These are phyloP conservation scores for Galago senegalensis DNA, from an alignment of 2,797 vertebrate species.

Conservation along the genomic window DNA sequence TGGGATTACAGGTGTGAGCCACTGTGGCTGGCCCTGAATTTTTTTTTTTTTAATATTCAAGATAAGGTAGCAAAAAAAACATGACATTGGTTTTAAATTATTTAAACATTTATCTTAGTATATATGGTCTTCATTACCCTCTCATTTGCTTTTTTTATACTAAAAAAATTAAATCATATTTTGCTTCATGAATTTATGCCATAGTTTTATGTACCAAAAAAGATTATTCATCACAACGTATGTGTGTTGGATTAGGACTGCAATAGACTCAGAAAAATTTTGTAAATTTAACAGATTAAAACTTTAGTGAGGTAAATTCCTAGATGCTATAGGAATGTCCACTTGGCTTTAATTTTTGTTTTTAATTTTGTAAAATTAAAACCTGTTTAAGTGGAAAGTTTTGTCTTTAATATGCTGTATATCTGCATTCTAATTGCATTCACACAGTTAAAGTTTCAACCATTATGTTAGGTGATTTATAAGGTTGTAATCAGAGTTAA, in stretches of 20 bases:
- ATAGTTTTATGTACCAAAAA: constrained; percentile 37
- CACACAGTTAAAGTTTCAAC: not conserved
- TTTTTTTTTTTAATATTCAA: not conserved
- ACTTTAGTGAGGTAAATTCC: not conserved
- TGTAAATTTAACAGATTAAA: constrained; percentile 6
- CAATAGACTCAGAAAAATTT: not conserved
- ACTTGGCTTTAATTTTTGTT: not conserved
- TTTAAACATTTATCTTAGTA: not conserved
- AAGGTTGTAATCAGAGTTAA: not conserved
- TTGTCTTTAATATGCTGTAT: not conserved
- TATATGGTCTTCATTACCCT: not conserved
- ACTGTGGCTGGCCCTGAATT: too few species aligned
- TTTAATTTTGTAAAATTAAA: not conserved
- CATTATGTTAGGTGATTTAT: not conserved
- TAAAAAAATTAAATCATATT: not conserved
- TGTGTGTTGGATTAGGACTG: not conserved
- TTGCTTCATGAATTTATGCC: not conserved
- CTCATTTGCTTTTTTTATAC: not conserved
- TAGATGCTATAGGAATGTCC: not conserved
- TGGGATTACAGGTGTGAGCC: too few species aligned
- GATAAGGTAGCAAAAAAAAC: not conserved
- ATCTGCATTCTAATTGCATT: not conserved
- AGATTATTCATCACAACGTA: not conserved
- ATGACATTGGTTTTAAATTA: not conserved
- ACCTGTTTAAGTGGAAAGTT: not conserved